Conservation (phyloP, 1,140 invertebrate species). For the Aphis gossypii region DNA sequence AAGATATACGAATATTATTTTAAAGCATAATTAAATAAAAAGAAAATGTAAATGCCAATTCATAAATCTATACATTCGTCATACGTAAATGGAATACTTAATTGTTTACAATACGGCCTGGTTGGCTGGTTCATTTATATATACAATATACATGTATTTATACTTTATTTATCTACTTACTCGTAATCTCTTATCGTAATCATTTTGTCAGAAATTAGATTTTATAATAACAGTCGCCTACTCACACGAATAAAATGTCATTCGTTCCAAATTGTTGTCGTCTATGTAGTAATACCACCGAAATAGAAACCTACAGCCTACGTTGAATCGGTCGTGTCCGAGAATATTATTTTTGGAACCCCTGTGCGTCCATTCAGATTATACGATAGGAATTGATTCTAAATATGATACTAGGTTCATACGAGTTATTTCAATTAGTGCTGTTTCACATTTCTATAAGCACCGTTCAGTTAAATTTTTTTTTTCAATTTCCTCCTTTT, state of each 20-base stretch:
- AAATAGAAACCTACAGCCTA: not conserved
- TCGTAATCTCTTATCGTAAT: not conserved
- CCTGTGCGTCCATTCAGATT: not conserved
- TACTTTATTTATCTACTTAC: not conserved
- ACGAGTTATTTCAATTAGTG: conserved; percentile 54
- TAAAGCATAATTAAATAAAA: not conserved
- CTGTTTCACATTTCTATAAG: conserved; percentile 49
- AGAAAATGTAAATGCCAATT: not conserved
- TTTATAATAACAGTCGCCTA: not conserved
- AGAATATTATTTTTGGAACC: conserved; percentile 24
- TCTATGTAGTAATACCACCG: not conserved
- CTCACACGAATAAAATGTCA: not conserved
- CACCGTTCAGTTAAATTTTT: conserved; percentile 5
- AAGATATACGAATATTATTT: not conserved
- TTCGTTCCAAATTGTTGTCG: not conserved
- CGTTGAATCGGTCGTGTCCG: not conserved
- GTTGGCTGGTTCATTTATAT: not conserved
- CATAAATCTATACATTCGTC: not conserved
- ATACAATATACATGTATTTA: too few species aligned
- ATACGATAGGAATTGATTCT: conserved; percentile 43
- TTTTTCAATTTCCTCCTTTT: conserved; percentile 20
- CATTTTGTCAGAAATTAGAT: not conserved
- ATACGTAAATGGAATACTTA: not conserved
- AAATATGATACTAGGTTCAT: conserved; percentile 47
- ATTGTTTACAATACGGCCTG: not conserved